These are phyloP conservation scores for Pogonophryne albipinna DNA, from an alignment of 2,797 vertebrate genomes.

Conservation along the genomic window DNA sequence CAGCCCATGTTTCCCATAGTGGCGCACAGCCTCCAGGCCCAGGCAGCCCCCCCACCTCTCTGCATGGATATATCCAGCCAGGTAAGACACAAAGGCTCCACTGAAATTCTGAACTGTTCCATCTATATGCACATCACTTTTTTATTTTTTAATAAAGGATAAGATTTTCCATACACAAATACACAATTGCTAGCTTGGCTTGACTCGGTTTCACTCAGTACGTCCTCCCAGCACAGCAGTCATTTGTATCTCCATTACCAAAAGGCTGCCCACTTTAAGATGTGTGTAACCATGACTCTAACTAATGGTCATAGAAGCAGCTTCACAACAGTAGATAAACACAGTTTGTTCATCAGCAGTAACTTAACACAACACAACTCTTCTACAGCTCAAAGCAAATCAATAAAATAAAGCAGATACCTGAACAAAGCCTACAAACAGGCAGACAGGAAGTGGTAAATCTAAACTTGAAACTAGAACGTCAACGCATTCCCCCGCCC, in stretches of 20 bases:
- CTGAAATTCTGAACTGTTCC: not conserved
- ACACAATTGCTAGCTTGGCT: not conserved
- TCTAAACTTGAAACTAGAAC: not conserved
- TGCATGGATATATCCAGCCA: slow-evolving; percentile 88
- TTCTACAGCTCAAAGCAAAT: too few species aligned
- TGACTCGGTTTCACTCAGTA: not conserved
- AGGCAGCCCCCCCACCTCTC: slow-evolving; percentile 79
- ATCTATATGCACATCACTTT: not conserved
- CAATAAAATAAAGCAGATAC: too few species aligned
- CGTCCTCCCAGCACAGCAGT: not conserved
- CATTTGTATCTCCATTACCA: not conserved
- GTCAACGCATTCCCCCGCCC: too few species aligned
- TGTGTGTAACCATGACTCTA: too few species aligned
- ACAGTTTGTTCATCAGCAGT: too few species aligned
- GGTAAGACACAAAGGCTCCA: slow-evolving; percentile 79
- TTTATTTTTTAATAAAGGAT: too few species aligned
- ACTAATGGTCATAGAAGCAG: not conserved
- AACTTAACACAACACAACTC: too few species aligned
- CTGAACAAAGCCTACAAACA: too few species aligned
- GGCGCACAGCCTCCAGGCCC: slow-evolving; percentile 69
- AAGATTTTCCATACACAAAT: too few species aligned
- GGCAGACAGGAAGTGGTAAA: too few species aligned
- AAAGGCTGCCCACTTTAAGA: not conserved
- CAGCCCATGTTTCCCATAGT: slow-evolving; percentile 80
- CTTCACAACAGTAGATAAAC: not conserved